Evolutionary conservation across 2,113 vertebrate species (phyloP), one percentile per base, ranked within the genome.

Genomic region (Mustela nigripes): DNA sequence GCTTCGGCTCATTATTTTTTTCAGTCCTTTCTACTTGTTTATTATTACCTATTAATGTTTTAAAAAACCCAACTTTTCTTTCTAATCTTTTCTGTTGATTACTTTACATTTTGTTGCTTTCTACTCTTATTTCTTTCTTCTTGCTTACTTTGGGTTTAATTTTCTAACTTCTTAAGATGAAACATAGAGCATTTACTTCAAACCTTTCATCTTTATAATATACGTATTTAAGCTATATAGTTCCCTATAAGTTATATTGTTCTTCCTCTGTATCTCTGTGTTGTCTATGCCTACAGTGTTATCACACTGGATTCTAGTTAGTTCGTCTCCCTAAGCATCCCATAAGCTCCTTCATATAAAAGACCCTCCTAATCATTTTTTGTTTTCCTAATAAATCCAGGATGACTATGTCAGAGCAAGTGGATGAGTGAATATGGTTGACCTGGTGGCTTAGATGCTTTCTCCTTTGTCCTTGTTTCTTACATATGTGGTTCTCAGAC

Each of bases 111-210:
- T 84, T 26, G 58, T 95, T 90, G 26, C 4, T 31, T 36, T 90
- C 12, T 83, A 5, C 62, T 80, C 31, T 83, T 56, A 24, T 36
- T 91, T 15, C 50, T 53, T 56, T 62, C 83, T 9, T 90, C 92
- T 28, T 88, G 11, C 22, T 65, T 81, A 33, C 26, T 81, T 94
- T 79, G 82, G 11, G 39, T 82, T 89, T 74, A 31, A 53, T 62
- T 84, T 96, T 84, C 82, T 89, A 71, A 62, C 48, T 95, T 81
- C 56, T 42, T 83, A 60, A 76, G n/a, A 36, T 87, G 87, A 88
- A 95, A 69, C 11, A 2, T 74, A 48, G 42, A 56, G 31, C 36
- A 14, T 6, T 69, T 26, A n/a, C 81, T 93, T 89, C 63, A 84
- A 88, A 60, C 15, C 48, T 90, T 63, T 71, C 16, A 11, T 65